Percentiles rank a stretch among this genome's conserved stretches.
These are phyloP conservation scores for Tetramorium parvispinum DNA, from an alignment of 1,140 invertebrate genomes.

Conservation along the genomic window DNA sequence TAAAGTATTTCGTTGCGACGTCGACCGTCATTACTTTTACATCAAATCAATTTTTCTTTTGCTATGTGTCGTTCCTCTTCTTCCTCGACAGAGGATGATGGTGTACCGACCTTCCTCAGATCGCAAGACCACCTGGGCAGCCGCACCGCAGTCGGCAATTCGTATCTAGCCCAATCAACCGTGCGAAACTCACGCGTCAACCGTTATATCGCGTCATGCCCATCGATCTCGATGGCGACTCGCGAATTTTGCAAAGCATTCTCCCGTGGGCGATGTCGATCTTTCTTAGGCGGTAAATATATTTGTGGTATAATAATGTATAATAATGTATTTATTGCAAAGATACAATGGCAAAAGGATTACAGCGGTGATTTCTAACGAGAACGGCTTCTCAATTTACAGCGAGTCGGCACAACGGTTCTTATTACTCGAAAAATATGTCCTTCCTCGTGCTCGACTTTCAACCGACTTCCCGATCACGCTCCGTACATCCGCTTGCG, in stretches of 20 bases:
- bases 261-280: not conserved
- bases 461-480: too few species aligned
- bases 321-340: too few species aligned
- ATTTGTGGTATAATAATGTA: too few species aligned
- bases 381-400: too few species aligned
- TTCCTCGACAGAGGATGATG: not conserved
- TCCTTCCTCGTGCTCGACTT: too few species aligned
- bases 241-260: slow-evolving; percentile 3
- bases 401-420: too few species aligned
- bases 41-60: slow-evolving; percentile 5
- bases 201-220: slow-evolving; percentile 32
- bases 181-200: slow-evolving; percentile 29
- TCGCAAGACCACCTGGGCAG: slow-evolving; percentile 31
- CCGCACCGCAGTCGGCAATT: not conserved
- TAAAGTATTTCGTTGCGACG: not conserved
- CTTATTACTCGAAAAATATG: too few species aligned
- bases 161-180: slow-evolving; percentile 26
- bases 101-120: slow-evolving; percentile 7
- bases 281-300: slow-evolving; percentile 1
- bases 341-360: too few species aligned
- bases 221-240: slow-evolving; percentile 8
- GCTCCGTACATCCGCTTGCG: too few species aligned
- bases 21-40: not conserved
- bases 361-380: too few species aligned
- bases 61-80: slow-evolving; percentile 10